Percentiles rank a stretch among this genome's conserved stretches.
Conservation (phyloP, 2,797 vertebrate species). For the Centroberyx gerrardi region DNA sequence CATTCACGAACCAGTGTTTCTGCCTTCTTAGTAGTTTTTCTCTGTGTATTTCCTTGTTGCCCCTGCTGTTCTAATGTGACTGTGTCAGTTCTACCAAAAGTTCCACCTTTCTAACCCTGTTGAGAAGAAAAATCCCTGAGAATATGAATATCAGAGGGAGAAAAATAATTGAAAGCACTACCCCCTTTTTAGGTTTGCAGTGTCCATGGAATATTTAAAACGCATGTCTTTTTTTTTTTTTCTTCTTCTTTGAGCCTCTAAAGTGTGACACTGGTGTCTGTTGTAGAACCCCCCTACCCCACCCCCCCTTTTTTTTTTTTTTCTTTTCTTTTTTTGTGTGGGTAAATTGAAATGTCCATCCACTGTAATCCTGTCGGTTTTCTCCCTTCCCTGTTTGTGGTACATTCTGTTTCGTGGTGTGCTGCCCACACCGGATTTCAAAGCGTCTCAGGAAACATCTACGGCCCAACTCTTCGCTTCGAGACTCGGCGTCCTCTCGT, state of each 20-base stretch:
- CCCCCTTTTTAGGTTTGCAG: constrained; percentile 88
- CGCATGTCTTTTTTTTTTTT: constrained; percentile 29
- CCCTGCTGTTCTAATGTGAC: constrained; percentile 73
- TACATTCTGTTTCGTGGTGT: constrained; percentile 54
- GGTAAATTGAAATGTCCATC: constrained; percentile 53
- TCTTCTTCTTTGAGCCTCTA: constrained; percentile 31
- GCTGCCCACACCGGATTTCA: constrained; percentile 73
- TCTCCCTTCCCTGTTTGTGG: constrained; percentile 27
- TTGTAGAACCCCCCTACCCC: constrained; percentile 24
- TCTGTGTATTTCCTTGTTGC: constrained; percentile 76
- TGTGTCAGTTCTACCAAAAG: constrained; percentile 69
- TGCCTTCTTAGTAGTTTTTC: constrained; percentile 85
- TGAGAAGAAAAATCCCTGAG: constrained; percentile 65
- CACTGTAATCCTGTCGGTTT: constrained; percentile 8
- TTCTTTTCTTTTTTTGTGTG: constrained; percentile 35
- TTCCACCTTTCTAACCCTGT: constrained; percentile 55
- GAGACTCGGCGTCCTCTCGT: constrained; percentile 66
- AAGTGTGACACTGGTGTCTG: constrained; percentile 85
- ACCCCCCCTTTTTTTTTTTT: neutral
- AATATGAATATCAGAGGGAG: constrained; percentile 71
- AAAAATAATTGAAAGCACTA: constrained; percentile 69
- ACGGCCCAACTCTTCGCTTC: constrained; percentile 67
- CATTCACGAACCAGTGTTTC: constrained; percentile 89
- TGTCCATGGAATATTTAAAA: constrained; percentile 87
- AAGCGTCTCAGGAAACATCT: constrained; percentile 91